Conservation (phyloP, 2,888 invertebrate genomes). For the Argyresthia goedartella region DNA sequence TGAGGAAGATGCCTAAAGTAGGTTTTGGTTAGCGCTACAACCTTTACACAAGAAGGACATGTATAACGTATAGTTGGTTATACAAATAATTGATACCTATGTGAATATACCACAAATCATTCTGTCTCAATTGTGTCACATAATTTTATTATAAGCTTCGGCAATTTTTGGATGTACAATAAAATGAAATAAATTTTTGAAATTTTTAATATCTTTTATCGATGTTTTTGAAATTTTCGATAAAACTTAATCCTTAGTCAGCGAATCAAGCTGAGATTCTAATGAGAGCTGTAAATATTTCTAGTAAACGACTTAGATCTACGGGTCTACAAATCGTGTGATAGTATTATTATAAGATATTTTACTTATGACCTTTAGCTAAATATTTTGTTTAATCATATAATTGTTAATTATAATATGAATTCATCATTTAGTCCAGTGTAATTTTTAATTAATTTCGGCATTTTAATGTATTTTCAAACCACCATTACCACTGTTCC, state of each 20-base stretch:
- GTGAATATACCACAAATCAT: too few relatives aligned
- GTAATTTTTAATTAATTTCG: neutral
- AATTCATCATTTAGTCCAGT: neutral
- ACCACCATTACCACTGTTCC: neutral
- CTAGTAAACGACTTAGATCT: neutral
- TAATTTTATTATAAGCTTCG: too few relatives aligned
- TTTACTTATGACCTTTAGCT: neutral
- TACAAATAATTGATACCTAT: too few relatives aligned
- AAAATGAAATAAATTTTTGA: neutral
- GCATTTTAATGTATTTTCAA: neutral
- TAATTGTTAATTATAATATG: neutral
- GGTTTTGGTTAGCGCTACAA: too few relatives aligned
- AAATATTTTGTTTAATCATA: neutral
- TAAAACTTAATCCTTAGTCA: slow-evolving; percentile 1
- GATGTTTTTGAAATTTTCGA: neutral
- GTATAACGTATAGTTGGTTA: too few relatives aligned
- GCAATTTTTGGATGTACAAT: too few relatives aligned
- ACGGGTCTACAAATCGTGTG: neutral
- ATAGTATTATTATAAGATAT: neutral
- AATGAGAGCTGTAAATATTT: neutral
- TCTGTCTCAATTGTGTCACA: too few relatives aligned
- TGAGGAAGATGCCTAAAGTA: too few relatives aligned
- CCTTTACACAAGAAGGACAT: too few relatives aligned
- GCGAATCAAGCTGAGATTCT: slow-evolving; percentile 1
- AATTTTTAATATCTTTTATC: neutral